These are phyloP conservation scores for Chelonus insularis DNA, from an alignment of 1,140 invertebrate genomes.

Conservation along the genomic window DNA sequence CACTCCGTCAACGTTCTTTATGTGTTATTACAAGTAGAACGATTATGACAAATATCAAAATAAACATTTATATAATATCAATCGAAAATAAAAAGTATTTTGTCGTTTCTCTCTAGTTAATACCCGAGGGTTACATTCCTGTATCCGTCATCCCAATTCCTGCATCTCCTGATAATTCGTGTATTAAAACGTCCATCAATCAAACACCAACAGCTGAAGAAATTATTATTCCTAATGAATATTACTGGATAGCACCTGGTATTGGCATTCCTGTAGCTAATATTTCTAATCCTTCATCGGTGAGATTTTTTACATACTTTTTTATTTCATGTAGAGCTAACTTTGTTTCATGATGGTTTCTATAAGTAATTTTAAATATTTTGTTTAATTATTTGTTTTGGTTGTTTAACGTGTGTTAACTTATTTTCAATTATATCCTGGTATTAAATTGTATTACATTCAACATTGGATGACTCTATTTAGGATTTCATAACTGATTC, in stretches of 20 bases:
- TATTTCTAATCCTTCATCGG: constrained; percentile 24
- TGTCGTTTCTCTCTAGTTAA: constrained; percentile 33
- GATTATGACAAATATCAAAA: constrained; percentile 32
- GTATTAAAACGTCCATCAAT: constrained; percentile 2
- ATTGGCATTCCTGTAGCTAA: constrained; percentile 21
- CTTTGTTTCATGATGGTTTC: too few species aligned
- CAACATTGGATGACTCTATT: too few species aligned
- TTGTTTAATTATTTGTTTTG: too few species aligned
- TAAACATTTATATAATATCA: constrained; percentile 42
- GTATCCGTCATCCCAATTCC: constrained; percentile 43
- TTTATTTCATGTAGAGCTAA: too few species aligned
- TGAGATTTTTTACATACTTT: too few species aligned
- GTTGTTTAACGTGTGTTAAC: too few species aligned
- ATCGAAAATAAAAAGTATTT: constrained; percentile 17
- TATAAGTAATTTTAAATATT: too few species aligned
- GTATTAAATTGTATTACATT: too few species aligned
- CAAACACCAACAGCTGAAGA: constrained; percentile 28
- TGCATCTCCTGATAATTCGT: constrained; percentile 27
- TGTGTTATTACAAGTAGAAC: constrained; percentile 9
- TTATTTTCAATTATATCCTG: too few species aligned
- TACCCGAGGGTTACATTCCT: constrained; percentile 43
- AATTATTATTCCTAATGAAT: constrained; percentile 37
- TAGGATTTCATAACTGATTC: too few species aligned
- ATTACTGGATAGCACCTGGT: constrained; percentile 35
- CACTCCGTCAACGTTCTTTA: constrained; percentile 13